A percentile compares a stretch with the other conserved stretches of the same genome.
phyloP scores from a whole-genome alignment of 2,888 invertebrate genomes.

The Cheilosia scutellata region DNA sequence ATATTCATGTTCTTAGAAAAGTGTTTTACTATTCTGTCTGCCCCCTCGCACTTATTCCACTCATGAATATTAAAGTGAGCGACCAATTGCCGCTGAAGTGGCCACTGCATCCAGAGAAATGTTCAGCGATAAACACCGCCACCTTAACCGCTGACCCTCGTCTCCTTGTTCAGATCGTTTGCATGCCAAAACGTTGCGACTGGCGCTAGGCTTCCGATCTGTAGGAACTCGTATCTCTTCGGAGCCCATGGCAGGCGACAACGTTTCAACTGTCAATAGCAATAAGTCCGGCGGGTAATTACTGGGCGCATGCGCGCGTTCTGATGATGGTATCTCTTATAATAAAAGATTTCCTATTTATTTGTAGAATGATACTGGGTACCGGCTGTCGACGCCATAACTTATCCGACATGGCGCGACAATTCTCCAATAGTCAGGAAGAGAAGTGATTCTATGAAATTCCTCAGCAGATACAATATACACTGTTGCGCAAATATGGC shows the following conservation, averaged over 20 bases:
- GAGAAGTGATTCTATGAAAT: slow-evolving; percentile 22
- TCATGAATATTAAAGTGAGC: slow-evolving; percentile 69
- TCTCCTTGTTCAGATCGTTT: slow-evolving; percentile 43
- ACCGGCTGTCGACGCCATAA: slow-evolving; percentile 43
- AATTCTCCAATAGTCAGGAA: slow-evolving; percentile 25
- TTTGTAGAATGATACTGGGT: slow-evolving; percentile 39
- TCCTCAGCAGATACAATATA: neutral
- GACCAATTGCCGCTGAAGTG: slow-evolving; percentile 59
- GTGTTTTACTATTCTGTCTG: slow-evolving; percentile 53
- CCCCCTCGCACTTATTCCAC: slow-evolving; percentile 1
- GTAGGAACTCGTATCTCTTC: neutral
- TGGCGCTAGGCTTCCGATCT: slow-evolving; percentile 75
- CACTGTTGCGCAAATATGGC: neutral
- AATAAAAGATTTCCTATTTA: slow-evolving; percentile 54
- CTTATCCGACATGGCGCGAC: slow-evolving; percentile 57
- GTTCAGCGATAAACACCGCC: slow-evolving; percentile 20
- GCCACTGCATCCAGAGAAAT: neutral
- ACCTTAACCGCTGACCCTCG: slow-evolving; percentile 46
- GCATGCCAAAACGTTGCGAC: slow-evolving; percentile 73
- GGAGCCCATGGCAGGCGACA: slow-evolving; percentile 13
- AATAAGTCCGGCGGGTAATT: slow-evolving; percentile 59
- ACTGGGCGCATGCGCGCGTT: slow-evolving; percentile 18
- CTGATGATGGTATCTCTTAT: slow-evolving; percentile 19
- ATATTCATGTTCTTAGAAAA: slow-evolving; percentile 55
- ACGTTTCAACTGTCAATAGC: slow-evolving; percentile 43